Evolutionary conservation across 2,113 vertebrate genomes (phyloP).

Genomic region (Physeter macrocephalus): DNA sequence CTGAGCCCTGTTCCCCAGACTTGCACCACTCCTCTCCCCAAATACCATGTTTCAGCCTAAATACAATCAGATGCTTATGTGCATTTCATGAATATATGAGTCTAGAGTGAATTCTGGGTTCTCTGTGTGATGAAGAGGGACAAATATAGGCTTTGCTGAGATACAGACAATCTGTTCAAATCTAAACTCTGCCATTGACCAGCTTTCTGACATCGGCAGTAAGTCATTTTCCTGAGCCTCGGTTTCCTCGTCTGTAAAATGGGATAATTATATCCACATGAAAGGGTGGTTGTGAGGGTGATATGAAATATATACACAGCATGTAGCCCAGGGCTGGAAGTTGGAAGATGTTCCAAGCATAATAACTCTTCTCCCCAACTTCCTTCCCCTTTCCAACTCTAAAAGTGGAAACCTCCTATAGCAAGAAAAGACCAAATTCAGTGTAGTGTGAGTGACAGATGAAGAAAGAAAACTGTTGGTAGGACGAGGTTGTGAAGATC

Average conservation of each 20-base stretch:
- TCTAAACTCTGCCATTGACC: neutral
- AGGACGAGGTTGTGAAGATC: neutral
- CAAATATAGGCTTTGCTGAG: neutral
- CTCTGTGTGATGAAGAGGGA: neutral
- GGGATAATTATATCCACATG: neutral
- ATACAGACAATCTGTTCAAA: neutral
- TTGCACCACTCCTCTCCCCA: neutral
- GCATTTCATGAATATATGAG: neutral
- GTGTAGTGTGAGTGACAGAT: neutral
- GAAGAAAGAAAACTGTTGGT: neutral
- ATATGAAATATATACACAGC: neutral
- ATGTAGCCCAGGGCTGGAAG: neutral
- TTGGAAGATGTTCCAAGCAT: neutral
- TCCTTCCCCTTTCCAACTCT: neutral
- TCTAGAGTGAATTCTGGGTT: neutral
- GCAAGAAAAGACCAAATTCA: constrained; percentile 1
- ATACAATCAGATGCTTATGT: neutral
- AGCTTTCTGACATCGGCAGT: neutral
- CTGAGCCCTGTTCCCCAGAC: neutral
- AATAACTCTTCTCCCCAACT: neutral
- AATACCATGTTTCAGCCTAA: neutral
- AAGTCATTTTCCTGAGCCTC: neutral
- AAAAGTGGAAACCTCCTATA: neutral
- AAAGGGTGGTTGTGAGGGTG: neutral
- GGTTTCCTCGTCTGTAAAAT: neutral